Evolutionary conservation across 2,113 vertebrate genomes (phyloP), one percentile per base, ranked within the genome.

Genomic region (Rhinichthys klamathensis): DNA sequence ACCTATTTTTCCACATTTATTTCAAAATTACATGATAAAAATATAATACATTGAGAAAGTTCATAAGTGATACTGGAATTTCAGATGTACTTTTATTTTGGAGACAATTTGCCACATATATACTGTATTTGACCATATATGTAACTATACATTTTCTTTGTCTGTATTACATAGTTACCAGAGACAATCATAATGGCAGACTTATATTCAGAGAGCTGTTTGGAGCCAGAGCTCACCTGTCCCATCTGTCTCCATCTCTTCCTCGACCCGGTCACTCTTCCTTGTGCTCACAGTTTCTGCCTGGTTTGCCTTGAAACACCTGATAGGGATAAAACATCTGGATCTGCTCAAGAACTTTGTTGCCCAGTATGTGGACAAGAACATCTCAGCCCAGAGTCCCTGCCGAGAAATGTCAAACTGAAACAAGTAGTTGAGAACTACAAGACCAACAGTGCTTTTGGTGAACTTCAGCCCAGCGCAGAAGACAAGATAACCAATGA

Each of bases 351-450:
- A 84, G 87, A 83, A 3, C 89, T 91, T 86, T 86, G 69, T 79
- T 97, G 96, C 78, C 95, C 94, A 0, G 80, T 92, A 13, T 96
- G 95, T 87, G 92, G 92, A 70, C 15, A 84, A 2, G 35, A 88
- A 49, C 93, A 93, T 65, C 75, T 60, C 0, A 87, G 89, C 8
- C 9, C 69, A 60, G 18, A 87, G 4, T 70, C 83, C 10, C 82
- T 95, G 2, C 87, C 87, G 25, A 94, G 84, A 56, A 94, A 91
- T 63, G 82, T 92, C 32, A 93, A 92, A 78, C 91, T 95, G 38
- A 63, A 84, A 84, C 93, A 27, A 87, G 93, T 93, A 0, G 85
- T 94, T 18, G 81, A 94, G 82, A 87, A 65, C 0, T 93, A 92
- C 88, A 89, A 89, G 84, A 61, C 70, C 0, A 56, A 41, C 3